Evolutionary conservation across 2,113 vertebrate species (phyloP).

Genomic region (Copsychus sechellarum): DNA sequence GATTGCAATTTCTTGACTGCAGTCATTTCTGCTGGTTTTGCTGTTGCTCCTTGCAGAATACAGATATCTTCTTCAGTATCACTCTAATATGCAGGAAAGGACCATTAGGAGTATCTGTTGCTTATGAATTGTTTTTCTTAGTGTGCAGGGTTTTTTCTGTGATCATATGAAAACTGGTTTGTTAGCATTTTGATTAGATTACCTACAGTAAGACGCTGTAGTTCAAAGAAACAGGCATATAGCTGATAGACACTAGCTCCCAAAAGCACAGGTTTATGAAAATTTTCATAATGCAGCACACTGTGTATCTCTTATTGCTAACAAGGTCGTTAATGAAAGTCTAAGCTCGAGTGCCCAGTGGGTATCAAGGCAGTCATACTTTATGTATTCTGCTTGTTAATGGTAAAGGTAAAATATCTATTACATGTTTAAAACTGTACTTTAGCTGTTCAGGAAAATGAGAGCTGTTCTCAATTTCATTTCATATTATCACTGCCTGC

Average conservation of each 20-base stretch:
- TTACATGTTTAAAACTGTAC: not conserved
- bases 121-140: not conserved
- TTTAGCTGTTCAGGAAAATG: not conserved
- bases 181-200: constrained; percentile 37
- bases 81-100: not conserved
- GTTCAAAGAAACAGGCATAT: not conserved
- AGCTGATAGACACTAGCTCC: not conserved
- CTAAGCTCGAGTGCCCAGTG: not conserved
- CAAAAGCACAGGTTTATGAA: not conserved
- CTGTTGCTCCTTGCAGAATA: not conserved
- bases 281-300: not conserved
- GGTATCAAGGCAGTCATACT: not conserved
- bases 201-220: not conserved
- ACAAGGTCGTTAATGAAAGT: not conserved
- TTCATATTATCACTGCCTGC: not conserved
- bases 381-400: not conserved
- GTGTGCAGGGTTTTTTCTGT: not conserved
- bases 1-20: not conserved
- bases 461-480: not conserved
- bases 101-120: not conserved
- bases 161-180: not conserved
- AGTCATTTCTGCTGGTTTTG: not conserved
- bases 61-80: not conserved
- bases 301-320: not conserved
- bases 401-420: not conserved